Evolutionary conservation across 1,140 invertebrate species (phyloP).

Genomic region (Drosophila nebulosa): DNA sequence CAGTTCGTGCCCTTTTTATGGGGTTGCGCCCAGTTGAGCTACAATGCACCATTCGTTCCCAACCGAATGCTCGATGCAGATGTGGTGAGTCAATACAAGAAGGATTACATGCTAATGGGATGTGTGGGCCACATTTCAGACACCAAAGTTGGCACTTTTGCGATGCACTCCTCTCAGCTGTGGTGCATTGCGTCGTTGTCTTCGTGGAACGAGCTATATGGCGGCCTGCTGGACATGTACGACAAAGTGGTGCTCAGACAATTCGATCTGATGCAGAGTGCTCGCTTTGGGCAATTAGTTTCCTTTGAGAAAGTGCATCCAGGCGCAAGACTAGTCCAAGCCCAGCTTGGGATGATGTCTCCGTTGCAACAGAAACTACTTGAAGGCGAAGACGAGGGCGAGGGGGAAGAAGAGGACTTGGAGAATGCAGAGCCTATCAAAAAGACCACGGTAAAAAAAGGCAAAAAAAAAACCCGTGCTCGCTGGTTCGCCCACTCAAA

Average conservation of each 20-base stretch:
- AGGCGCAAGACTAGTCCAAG: not conserved
- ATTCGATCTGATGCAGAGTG: constrained; percentile 19
- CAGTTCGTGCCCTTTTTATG: constrained; percentile 57
- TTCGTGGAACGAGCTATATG: constrained; percentile 38
- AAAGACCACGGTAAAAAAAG: not conserved
- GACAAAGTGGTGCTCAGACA: constrained; percentile 25
- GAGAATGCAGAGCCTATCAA: not conserved
- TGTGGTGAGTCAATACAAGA: not conserved
- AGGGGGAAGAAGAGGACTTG: not conserved
- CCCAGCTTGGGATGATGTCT: constrained; percentile 24
- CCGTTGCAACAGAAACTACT: not conserved
- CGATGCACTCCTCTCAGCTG: constrained; percentile 46
- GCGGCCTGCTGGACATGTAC: constrained; percentile 45
- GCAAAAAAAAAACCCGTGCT: not conserved
- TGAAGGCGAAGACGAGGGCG: not conserved
- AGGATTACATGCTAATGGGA: constrained; percentile 22
- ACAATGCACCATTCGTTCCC: constrained; percentile 40
- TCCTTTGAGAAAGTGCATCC: constrained; percentile 14
- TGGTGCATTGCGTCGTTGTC: constrained; percentile 43
- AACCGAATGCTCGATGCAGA: constrained; percentile 29
- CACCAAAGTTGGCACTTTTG: constrained; percentile 35
- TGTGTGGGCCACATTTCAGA: constrained; percentile 21
- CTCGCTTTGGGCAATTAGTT: constrained; percentile 45
- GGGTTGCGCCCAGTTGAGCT: constrained; percentile 49
- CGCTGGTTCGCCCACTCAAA: not conserved